A percentile compares a stretch with the other conserved stretches of the same genome.
Evolutionary conservation across 2,113 vertebrate genomes (phyloP).

Genomic region (Otis tarda): DNA sequence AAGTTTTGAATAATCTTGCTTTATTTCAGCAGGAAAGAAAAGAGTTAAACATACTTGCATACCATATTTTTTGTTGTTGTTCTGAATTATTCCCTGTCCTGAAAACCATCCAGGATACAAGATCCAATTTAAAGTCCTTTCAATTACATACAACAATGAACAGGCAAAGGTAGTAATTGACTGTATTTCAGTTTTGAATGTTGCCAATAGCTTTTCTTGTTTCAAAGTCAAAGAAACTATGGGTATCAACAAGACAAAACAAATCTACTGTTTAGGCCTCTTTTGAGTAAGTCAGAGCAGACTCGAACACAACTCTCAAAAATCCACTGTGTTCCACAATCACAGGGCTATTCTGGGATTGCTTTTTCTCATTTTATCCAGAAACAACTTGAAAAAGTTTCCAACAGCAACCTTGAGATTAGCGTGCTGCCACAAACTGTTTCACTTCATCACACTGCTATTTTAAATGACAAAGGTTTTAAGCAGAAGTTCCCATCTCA

Average conservation of each 20-base stretch:
- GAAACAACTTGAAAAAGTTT: background rate
- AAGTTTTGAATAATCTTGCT: background rate
- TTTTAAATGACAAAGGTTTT: background rate
- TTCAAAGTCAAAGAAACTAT: conserved; percentile 29
- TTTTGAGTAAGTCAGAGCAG: background rate
- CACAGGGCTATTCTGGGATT: background rate
- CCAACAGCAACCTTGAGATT: background rate
- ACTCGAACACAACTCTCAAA: background rate
- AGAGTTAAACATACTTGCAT: background rate
- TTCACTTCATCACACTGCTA: background rate
- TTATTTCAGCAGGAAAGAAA: background rate
- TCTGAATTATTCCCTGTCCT: conserved; percentile 22
- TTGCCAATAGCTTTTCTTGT: conserved; percentile 33
- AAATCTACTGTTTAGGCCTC: background rate
- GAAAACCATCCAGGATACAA: conserved; percentile 19
- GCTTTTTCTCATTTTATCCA: background rate
- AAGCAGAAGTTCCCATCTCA: background rate
- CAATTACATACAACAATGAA: conserved; percentile 58
- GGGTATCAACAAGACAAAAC: background rate
- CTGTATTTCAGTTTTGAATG: conserved; percentile 18
- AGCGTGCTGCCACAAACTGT: background rate
- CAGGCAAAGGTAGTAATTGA: conserved; percentile 47
- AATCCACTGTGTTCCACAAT: background rate
- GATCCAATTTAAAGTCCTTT: conserved; percentile 41
- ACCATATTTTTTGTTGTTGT: background rate